phyloP scores from a whole-genome alignment of 2,888 invertebrate genomes.

The Agonopterix alstromeriana region DNA sequence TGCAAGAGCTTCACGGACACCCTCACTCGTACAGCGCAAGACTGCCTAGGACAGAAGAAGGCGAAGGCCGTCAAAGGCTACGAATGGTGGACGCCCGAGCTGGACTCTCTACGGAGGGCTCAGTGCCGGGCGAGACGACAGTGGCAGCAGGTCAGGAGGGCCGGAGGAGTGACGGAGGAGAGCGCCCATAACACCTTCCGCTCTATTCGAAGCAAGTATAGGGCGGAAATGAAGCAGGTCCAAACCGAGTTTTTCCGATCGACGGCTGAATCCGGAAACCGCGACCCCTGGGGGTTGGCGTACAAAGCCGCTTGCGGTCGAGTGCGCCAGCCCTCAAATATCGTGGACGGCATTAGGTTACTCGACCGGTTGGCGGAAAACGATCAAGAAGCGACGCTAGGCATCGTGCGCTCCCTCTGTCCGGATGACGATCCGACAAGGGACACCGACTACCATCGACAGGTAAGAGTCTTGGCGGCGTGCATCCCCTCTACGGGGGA shows the following conservation, averaged over 20 bases:
- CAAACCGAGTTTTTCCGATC: too few relatives aligned
- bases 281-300: too few relatives aligned
- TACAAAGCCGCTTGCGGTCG: conserved; percentile 8
- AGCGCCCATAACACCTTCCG: not conserved
- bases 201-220: not conserved
- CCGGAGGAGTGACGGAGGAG: too few relatives aligned
- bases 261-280: too few relatives aligned
- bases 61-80: not conserved
- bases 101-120: not conserved
- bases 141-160: too few relatives aligned
- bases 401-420: not conserved
- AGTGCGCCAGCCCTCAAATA: conserved; percentile 1
- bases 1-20: not conserved
- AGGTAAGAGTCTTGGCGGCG: not conserved
- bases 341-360: not conserved
- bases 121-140: not conserved
- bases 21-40: not conserved
- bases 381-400: not conserved
- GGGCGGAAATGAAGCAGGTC: not conserved
- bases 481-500: not conserved
- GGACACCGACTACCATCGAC: not conserved
- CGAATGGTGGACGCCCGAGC: not conserved
- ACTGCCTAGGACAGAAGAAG: not conserved
- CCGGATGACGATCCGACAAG: not conserved
- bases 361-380: not conserved